Conservation (phyloP, 2,797 vertebrate species). For the Argya squamiceps region DNA sequence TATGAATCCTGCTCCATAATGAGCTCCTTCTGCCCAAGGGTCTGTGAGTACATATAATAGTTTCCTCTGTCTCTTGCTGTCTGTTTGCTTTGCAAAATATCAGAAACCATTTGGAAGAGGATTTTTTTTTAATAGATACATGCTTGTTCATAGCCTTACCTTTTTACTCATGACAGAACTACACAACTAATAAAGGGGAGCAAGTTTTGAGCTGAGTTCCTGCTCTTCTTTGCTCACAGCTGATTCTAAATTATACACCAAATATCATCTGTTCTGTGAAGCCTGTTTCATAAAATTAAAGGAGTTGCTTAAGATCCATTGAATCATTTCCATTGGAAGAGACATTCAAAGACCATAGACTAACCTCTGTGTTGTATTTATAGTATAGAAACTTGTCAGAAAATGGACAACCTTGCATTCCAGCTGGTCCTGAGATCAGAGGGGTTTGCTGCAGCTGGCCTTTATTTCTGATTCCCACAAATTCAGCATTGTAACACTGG, state of each 20-base stretch:
- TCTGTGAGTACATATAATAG: background rate
- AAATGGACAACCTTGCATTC: background rate
- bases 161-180: background rate
- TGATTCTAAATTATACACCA: background rate
- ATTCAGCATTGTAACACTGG: background rate
- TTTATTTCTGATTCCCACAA: background rate
- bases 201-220: background rate
- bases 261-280: background rate
- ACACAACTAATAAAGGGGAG: background rate
- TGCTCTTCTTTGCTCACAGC: background rate
- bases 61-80: background rate
- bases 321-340: background rate
- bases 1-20: background rate
- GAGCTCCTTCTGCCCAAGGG: background rate
- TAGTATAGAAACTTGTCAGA: background rate
- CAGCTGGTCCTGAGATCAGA: background rate
- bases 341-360: background rate
- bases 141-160: background rate
- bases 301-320: background rate
- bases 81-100: background rate
- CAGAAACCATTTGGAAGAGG: background rate
- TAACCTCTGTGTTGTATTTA: too few relatives aligned
- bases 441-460: background rate
- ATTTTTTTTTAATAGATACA: background rate
- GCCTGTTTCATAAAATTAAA: background rate